Base-by-base conservation (phyloP, 2,113 vertebrate genomes). In the Otis tarda region DNA sequence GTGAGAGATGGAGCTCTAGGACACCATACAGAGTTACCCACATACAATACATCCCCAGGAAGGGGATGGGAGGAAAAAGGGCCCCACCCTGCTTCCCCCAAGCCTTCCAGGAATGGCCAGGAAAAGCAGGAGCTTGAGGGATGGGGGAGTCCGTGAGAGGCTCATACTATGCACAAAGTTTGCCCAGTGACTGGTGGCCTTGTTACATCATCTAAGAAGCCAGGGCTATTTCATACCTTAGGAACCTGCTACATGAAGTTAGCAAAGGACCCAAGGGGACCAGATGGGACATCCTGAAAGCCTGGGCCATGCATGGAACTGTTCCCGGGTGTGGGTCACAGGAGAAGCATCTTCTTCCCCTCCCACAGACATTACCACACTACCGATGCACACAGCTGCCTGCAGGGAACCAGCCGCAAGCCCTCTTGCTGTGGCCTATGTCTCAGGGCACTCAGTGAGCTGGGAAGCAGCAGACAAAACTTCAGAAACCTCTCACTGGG, bases 1-100 rank as follows among this genome's bases (percentile, higher is more conserved):
- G 17, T 24, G 30, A 79, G 61, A 64, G 14, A n/a, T 22, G 14
- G 33, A 68, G 53, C 4, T 68, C 28, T 53, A 27, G 53, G 30
- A 60, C 16, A 39, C 8, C 7, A 8, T 3, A 15, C 1, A 0
- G 23, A 53, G 30, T 12, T 53, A 10, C 7, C 10, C 6, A 53
- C 10, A 17, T 59, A 33, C 16, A 80, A 9, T 7, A 22, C 37
- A 19, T 13, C 8, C 9, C 9, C 37, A 12, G 23, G 23, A 71
- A 65, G 7, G 6, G 10, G 1, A 22, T 24, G 27, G 28, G 7
- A 20, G 6, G 4, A 3, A 45, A 45, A 79, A 59, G 2, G 8
- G 12, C 25, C 27, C 20, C 3, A 1, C 0, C 1, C 7, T 41
- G 19, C 37, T 39, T 68, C 27, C 6, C 31, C 23, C 7, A 27